Percentiles rank a stretch among this genome's conserved stretches.
Evolutionary conservation across 2,113 vertebrate species (phyloP).

Genomic region (Heterotis niloticus): DNA sequence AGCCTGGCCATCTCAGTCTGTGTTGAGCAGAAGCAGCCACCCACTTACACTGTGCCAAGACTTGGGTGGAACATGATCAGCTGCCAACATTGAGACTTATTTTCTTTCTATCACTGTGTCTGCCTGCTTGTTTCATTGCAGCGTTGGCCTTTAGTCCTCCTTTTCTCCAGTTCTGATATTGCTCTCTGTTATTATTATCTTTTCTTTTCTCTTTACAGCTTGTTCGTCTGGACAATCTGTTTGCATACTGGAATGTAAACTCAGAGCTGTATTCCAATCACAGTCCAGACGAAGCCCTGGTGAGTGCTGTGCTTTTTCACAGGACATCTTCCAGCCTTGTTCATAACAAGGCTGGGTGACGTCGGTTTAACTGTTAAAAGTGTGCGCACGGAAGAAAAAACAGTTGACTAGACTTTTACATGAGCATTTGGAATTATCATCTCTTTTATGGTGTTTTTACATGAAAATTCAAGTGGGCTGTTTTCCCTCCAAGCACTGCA

Average conservation of each 20-base stretch:
- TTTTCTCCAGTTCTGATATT: not conserved
- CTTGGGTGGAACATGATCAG: not conserved
- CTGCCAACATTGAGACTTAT: not conserved
- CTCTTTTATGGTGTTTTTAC: no score
- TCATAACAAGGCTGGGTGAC: not conserved
- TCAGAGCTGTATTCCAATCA: conserved; percentile 81
- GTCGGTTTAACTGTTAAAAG: not conserved
- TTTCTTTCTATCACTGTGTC: not conserved
- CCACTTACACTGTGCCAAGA: not conserved
- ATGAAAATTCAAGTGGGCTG: no score
- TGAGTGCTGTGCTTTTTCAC: conserved; percentile 55
- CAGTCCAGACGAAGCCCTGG: conserved; percentile 75
- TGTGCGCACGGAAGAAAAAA: not conserved
- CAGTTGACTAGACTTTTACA: no score
- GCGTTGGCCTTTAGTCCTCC: not conserved
- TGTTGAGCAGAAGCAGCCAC: not conserved
- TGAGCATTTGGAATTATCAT: no score
- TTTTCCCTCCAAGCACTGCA: no score
- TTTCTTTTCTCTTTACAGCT: conserved; percentile 64
- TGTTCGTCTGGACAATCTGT: conserved; percentile 86
- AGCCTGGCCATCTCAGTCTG: no score
- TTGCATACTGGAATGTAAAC: conserved; percentile 96
- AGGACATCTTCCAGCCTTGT: not conserved
- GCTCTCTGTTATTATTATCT: not conserved
- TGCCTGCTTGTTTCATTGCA: not conserved